A percentile compares a stretch with the other conserved stretches of the same genome.
These are phyloP conservation scores for Microhierax caerulescens DNA, from an alignment of 2,797 vertebrate species.

Conservation along the genomic window DNA sequence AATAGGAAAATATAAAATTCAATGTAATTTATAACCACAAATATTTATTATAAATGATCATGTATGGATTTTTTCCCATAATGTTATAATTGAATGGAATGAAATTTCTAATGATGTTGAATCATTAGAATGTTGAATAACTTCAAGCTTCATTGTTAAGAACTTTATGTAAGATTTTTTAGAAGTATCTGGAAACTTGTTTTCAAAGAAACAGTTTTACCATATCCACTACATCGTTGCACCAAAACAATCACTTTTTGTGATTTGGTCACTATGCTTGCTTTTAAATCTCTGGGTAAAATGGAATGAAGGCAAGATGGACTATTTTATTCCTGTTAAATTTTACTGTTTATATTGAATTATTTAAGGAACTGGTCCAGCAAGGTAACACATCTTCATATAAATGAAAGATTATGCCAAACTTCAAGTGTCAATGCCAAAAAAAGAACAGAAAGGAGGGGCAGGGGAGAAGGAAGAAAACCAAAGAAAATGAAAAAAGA, in stretches of 20 bases:
- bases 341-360: slow-evolving; percentile 35
- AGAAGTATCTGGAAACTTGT: neutral
- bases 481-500: slow-evolving; percentile 25
- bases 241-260: neutral
- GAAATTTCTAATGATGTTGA: slow-evolving; percentile 30
- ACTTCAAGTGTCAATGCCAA: slow-evolving; percentile 13
- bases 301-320: slow-evolving; percentile 83
- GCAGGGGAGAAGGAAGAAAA: neutral
- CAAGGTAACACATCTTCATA: slow-evolving; percentile 58
- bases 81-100: slow-evolving; percentile 21
- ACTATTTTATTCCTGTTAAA: slow-evolving; percentile 67
- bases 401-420: slow-evolving; percentile 48
- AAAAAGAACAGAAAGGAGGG: neutral
- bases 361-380: slow-evolving; percentile 57
- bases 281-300: slow-evolving; percentile 69
- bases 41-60: slow-evolving; percentile 19
- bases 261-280: neutral
- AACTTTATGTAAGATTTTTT: neutral
- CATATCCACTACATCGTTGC: neutral
- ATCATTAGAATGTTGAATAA: neutral
- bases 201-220: neutral
- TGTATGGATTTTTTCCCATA: slow-evolving; percentile 14
- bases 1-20: neutral
- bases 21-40: slow-evolving; percentile 25
- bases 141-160: neutral